Evolutionary conservation across 1,140 invertebrate genomes (phyloP), one percentile per base, ranked within the genome.

Genomic region (Drosophila auraria): DNA sequence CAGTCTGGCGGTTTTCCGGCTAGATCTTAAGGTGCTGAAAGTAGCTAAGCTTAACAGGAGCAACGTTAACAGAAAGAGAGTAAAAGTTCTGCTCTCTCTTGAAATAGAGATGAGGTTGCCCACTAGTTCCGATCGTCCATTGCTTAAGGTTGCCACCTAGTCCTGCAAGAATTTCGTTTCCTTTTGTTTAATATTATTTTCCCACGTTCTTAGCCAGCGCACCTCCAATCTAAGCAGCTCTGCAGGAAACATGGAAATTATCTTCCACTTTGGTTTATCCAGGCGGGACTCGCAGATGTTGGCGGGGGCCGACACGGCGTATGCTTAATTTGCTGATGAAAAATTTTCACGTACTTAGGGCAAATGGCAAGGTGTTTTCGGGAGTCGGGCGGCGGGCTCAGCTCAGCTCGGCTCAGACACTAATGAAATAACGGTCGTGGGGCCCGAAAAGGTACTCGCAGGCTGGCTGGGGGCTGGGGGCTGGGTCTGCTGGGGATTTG

Each of bases 281-380:
- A 44, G 14, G 38, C 30, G 53, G 51, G 25, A 58, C 14, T 45
- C 17, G 14, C 33, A 30, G 20, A n/a, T 45, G 53, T 7, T 58
- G 25, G 38, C 54, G 47, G 17, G 27, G 27, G 23, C 30, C 40
- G 33, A 11, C 9, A 36, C 58, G 72, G 36, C 70, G 75, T 36
- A 65, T 71, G 78, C 72, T 78, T 83, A 86, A 90, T 86, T 90
- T 90, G 83, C 71, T 61, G 65, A 82, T 78, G 75, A 86, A 80
- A 90, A 89, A 90, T 89, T 84, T 82, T 30, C 86, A 90, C 78
- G 82, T 90, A 77, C 86, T 82, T 84, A 66, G 82, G 58, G 65
- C 44, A 76, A 73, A 79, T 72, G 75, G 65, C 15, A 64, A 87
- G 77, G 73, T 81, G 83, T 71, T 81, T 78, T 68, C 50, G 42